Conservation (phyloP, 2,888 invertebrate genomes). For the Eupithecia abbreviata region DNA sequence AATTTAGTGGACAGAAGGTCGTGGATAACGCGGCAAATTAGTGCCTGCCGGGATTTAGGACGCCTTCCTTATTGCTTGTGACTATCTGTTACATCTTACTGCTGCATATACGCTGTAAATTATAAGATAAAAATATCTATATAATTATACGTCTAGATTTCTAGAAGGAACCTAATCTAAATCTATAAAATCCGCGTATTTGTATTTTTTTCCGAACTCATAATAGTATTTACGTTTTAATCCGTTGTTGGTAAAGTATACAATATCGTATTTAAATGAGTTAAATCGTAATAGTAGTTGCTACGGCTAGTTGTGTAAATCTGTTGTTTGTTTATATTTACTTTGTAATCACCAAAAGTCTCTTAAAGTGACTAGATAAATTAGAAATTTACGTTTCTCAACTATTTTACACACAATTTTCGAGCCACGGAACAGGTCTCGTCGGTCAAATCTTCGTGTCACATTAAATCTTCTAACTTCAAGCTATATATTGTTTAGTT, state of each 20-base stretch:
- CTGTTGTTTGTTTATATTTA: background rate
- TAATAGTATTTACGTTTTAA: background rate
- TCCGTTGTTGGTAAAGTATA: background rate
- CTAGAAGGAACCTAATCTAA: background rate
- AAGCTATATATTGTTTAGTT: background rate
- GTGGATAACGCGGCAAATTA: constrained; percentile 5
- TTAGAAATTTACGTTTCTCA: background rate
- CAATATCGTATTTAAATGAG: background rate
- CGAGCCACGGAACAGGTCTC: background rate
- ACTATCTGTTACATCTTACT: background rate
- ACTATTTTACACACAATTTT: background rate
- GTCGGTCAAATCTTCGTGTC: background rate
- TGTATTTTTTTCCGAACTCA: background rate
- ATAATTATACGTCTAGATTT: background rate
- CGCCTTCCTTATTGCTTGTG: constrained; percentile 7
- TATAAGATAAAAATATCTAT: background rate
- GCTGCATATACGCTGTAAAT: background rate
- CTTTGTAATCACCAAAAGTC: background rate
- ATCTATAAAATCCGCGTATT: background rate
- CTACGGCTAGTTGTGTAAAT: background rate
- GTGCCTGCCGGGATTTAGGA: background rate
- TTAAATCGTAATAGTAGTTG: background rate
- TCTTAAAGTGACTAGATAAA: background rate
- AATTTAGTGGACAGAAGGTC: constrained; percentile 33
- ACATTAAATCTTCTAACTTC: background rate